Percentiles rank a stretch among this genome's conserved stretches.
phyloP scores from a whole-genome alignment of 2,797 vertebrate genomes.

The Kryptolebias ocellatus region DNA sequence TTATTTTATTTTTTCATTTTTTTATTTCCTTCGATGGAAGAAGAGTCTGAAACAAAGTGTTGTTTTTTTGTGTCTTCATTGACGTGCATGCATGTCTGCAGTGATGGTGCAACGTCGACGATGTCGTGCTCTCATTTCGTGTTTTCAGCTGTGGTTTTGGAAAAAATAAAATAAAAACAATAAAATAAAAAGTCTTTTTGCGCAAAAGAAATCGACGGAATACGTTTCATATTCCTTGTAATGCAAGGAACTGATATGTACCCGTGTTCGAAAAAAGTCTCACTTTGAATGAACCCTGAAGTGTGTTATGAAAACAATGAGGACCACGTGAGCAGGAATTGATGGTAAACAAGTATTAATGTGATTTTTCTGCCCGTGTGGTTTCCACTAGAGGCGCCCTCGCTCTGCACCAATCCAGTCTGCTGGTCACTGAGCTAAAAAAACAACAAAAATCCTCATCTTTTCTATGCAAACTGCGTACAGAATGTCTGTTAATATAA shows the following conservation, averaged over 20 bases:
- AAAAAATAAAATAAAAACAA: too few relatives aligned
- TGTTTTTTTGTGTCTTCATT: background rate
- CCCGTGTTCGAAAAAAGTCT: background rate
- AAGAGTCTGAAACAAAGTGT: background rate
- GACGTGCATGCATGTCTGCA: background rate
- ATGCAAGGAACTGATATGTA: too few relatives aligned
- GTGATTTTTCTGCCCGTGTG: background rate
- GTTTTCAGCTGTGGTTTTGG: background rate
- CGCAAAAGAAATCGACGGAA: too few relatives aligned
- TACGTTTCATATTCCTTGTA: too few relatives aligned
- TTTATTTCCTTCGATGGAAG: background rate
- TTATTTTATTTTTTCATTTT: background rate
- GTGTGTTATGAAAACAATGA: conserved; percentile 7
- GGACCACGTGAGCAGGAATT: conserved; percentile 67
- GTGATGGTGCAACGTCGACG: background rate
- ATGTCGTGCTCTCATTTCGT: background rate
- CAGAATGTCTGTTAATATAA: conserved; percentile 1
- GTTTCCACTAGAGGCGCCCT: conserved; percentile 68
- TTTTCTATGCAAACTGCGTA: conserved; percentile 8
- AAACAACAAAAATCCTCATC: background rate
- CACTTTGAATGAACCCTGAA: background rate
- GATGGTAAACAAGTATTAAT: conserved; percentile 76
- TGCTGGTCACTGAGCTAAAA: conserved; percentile 6
- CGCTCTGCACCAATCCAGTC: conserved; percentile 68
- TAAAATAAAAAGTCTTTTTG: too few relatives aligned